phyloP scores from a whole-genome alignment of 2,113 vertebrate species.

The Gallinago undulata region DNA sequence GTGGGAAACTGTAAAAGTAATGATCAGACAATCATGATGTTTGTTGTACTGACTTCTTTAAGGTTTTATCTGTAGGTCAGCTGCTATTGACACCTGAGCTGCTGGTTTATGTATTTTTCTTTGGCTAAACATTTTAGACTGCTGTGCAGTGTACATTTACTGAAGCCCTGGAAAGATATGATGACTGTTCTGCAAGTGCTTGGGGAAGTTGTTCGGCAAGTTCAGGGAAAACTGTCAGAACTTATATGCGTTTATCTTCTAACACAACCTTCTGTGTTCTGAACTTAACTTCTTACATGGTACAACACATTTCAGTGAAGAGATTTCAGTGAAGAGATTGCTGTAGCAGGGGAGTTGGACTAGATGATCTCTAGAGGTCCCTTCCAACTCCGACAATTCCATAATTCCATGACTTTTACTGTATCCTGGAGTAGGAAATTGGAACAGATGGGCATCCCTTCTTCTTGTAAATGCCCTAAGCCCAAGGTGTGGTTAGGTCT shows the following conservation, averaged over 20 bases:
- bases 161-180: background rate
- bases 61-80: background rate
- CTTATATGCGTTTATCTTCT: background rate
- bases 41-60: background rate
- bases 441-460: background rate
- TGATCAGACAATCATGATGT: background rate
- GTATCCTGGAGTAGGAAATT: background rate
- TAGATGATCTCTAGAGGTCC: too few species aligned
- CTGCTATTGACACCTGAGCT: background rate
- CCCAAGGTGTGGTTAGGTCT: background rate
- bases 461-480: background rate
- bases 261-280: background rate
- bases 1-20: background rate
- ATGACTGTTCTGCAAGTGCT: background rate
- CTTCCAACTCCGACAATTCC: too few species aligned
- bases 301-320: background rate
- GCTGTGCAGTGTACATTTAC: background rate
- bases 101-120: background rate
- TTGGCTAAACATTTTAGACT: background rate
- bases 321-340: background rate
- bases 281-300: background rate
- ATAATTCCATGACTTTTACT: background rate
- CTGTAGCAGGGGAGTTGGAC: too few species aligned
- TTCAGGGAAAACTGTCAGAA: background rate
- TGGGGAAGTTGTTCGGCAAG: background rate